These are phyloP conservation scores for Cryptosula pallasiana DNA, from an alignment of 2,888 invertebrate species.

Conservation along the genomic window DNA sequence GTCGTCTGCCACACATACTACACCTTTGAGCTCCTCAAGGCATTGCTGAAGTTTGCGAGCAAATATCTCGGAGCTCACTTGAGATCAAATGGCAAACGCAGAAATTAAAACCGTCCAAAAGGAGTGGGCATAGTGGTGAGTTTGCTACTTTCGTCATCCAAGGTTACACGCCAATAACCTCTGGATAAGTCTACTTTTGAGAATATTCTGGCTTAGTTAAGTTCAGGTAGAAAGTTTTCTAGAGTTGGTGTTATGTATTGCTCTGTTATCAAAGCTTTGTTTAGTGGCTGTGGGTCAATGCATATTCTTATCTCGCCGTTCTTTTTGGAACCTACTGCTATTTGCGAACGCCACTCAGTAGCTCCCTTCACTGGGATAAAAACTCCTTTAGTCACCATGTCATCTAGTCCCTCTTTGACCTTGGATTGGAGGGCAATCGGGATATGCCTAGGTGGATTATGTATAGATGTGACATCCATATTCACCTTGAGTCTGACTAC, in stretches of 20 bases:
- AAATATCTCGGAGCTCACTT: conserved; percentile 32
- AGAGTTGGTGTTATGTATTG: conserved; percentile 26
- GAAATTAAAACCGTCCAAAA: conserved; percentile 26
- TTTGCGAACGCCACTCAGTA: conserved; percentile 26
- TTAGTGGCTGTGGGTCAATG: conserved; percentile 30
- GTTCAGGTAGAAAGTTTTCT: conserved; percentile 32
- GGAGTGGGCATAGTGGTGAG: conserved; percentile 27
- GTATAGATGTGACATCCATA: conserved; percentile 24
- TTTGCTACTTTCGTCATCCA: conserved; percentile 25
- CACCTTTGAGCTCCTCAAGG: conserved; percentile 27
- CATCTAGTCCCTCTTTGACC: conserved; percentile 25
- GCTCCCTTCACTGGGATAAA: conserved; percentile 20
- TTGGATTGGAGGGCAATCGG: conserved; percentile 26
- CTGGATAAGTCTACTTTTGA: conserved; percentile 25
- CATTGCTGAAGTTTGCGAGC: conserved; percentile 30
- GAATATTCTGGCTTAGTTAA: conserved; percentile 26
- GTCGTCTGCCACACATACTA: no score
- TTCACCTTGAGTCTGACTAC: conserved; percentile 20
- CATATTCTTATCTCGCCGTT: conserved; percentile 28
- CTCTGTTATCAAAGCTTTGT: conserved; percentile 26
- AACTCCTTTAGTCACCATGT: conserved; percentile 26
- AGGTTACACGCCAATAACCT: conserved; percentile 25
- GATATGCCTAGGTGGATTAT: conserved; percentile 24
- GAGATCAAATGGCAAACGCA: conserved; percentile 29
- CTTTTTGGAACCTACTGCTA: conserved; percentile 26